Percentiles rank a stretch among this genome's conserved stretches.
phyloP scores from a whole-genome alignment of 2,113 vertebrate species.

The Centropus bengalensis region DNA sequence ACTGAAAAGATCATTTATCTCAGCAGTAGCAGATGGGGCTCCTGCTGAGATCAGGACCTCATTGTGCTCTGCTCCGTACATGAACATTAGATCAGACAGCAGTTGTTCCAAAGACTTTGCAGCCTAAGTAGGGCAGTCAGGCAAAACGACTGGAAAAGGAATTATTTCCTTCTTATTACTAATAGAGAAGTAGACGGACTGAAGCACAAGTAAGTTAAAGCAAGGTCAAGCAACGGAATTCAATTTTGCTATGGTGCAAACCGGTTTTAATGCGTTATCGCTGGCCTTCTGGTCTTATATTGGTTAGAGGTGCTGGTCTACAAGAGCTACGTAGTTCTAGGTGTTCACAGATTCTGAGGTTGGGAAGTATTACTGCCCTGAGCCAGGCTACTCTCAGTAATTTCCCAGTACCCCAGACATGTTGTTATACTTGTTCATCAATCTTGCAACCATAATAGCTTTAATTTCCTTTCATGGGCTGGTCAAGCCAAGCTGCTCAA shows the following conservation, averaged over 20 bases:
- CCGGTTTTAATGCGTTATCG: neutral
- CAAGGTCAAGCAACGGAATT: slow-evolving; percentile 19
- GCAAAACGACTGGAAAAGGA: slow-evolving; percentile 22
- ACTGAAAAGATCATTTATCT: slow-evolving; percentile 72
- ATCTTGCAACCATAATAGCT: neutral
- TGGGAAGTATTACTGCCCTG: neutral
- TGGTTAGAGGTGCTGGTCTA: neutral
- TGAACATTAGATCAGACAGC: slow-evolving; percentile 62
- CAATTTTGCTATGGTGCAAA: neutral
- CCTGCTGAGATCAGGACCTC: slow-evolving; percentile 70
- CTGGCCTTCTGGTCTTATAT: neutral
- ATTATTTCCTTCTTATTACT: slow-evolving; percentile 6
- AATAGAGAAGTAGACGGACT: neutral
- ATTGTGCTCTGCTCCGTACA: slow-evolving; percentile 45
- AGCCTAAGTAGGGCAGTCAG: slow-evolving; percentile 54
- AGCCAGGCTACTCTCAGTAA: neutral
- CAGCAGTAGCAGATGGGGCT: slow-evolving; percentile 67
- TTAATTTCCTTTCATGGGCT: neutral
- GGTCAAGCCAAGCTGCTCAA: neutral
- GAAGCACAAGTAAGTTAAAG: slow-evolving; percentile 11
- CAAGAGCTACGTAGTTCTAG: neutral
- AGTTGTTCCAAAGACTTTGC: slow-evolving; percentile 56
- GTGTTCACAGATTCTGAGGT: neutral
- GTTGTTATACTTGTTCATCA: neutral
- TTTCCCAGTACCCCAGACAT: neutral